These are phyloP conservation scores for Haliclystus octoradiatus DNA, from an alignment of 30 jellyfish, hydroid and myxozoan species.

Conservation along the genomic window DNA sequence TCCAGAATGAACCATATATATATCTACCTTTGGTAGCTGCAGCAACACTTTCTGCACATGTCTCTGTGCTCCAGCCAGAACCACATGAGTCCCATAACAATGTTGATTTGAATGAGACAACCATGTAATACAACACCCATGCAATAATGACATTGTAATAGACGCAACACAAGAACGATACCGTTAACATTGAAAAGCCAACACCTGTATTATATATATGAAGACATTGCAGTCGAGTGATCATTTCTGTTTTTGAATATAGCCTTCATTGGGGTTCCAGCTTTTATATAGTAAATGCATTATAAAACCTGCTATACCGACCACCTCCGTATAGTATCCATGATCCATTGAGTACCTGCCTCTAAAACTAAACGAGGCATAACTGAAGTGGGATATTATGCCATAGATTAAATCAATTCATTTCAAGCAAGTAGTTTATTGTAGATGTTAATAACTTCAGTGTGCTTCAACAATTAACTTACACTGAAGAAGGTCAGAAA, in stretches of 20 bases:
- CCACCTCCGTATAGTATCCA: no score
- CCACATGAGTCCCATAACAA: conserved; percentile 83
- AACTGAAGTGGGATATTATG: background rate
- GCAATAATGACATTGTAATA: conserved; percentile 89
- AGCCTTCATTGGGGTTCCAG: no score
- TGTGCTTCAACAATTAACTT: no score
- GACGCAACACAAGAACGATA: conserved; percentile 80
- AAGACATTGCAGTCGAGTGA: no score
- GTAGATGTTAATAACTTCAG: no score
- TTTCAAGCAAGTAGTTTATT: no score
- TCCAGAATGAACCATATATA: no score
- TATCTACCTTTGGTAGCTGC: background rate
- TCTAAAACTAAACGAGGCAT: background rate
- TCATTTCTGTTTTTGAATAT: no score
- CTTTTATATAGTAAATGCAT: no score
- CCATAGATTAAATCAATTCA: no score
- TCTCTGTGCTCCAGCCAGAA: conserved; percentile 62
- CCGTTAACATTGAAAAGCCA: conserved; percentile 81
- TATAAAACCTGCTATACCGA: no score
- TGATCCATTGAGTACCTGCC: background rate
- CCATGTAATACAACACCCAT: conserved; percentile 88
- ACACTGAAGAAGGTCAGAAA: no score
- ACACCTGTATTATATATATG: conserved; percentile 56
- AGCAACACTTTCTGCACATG: conserved; percentile 41
- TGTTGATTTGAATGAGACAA: conserved; percentile 58